phyloP scores from a whole-genome alignment of 2,797 vertebrate genomes.

The Myripristis jacobus region DNA sequence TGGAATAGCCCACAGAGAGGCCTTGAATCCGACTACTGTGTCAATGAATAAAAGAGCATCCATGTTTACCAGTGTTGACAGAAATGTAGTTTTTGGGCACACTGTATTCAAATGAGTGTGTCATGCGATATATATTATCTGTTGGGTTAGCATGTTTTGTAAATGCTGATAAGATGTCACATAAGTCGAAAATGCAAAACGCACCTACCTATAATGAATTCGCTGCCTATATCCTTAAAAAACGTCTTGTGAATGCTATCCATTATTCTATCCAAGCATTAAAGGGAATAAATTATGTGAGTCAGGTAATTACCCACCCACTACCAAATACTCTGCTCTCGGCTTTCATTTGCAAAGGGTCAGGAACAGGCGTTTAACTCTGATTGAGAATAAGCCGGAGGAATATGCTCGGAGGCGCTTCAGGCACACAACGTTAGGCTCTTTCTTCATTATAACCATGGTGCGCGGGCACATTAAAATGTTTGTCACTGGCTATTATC shows the following conservation, averaged over 20 bases:
- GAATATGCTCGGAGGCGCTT: constrained; percentile 23
- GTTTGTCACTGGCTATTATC: constrained; percentile 45
- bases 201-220: neutral
- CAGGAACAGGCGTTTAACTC: constrained; percentile 39
- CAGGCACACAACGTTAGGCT: constrained; percentile 26
- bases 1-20: too few relatives aligned
- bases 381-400: constrained; percentile 17
- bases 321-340: constrained; percentile 49
- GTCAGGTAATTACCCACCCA: constrained; percentile 57
- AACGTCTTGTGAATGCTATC: constrained; percentile 29
- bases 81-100: too few relatives aligned
- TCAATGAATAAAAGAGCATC: too few relatives aligned
- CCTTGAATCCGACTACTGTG: too few relatives aligned
- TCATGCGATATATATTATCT: too few relatives aligned
- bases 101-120: too few relatives aligned
- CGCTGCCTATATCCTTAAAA: neutral
- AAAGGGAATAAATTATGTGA: constrained; percentile 49
- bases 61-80: too few relatives aligned
- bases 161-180: too few relatives aligned
- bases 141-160: too few relatives aligned
- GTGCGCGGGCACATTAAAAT: constrained; percentile 38
- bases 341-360: constrained; percentile 56
- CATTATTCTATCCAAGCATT: constrained; percentile 43
- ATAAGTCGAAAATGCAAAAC: neutral
- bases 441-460: constrained; percentile 48